These are phyloP conservation scores for Brachyhypopomus gauderio DNA, from an alignment of 2,113 vertebrate genomes.

Conservation along the genomic window DNA sequence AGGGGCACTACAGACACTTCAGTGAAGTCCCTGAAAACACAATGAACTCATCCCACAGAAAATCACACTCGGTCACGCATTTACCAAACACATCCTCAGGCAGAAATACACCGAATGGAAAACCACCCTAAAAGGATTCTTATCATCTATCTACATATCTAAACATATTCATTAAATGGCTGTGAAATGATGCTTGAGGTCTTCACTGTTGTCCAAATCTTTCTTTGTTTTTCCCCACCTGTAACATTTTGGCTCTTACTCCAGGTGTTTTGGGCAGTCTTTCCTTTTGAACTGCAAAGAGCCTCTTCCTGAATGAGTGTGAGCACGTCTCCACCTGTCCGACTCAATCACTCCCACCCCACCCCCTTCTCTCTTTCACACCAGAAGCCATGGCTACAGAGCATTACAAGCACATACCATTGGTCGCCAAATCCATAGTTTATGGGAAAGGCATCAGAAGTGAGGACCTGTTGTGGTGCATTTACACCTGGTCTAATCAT, in stretches of 20 bases:
- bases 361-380: slow-evolving; percentile 48
- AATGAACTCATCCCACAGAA: too few species aligned
- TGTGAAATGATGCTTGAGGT: too few species aligned
- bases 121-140: slow-evolving; percentile 1
- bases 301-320: slow-evolving; percentile 64
- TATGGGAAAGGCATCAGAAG: slow-evolving; percentile 26
- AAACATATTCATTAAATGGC: too few species aligned
- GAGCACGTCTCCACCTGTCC: slow-evolving; percentile 61
- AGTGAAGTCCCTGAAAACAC: background rate
- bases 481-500: slow-evolving; percentile 48
- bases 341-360: slow-evolving; percentile 50
- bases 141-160: background rate
- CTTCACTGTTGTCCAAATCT: slow-evolving; percentile 43
- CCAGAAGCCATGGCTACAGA: slow-evolving; percentile 25
- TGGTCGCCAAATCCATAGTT: slow-evolving; percentile 27
- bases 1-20: background rate
- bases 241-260: slow-evolving; percentile 57
- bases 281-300: slow-evolving; percentile 72
- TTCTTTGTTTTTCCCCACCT: slow-evolving; percentile 30
- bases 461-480: slow-evolving; percentile 26
- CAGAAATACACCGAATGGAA: background rate
- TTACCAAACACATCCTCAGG: background rate
- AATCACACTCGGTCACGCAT: too few species aligned
- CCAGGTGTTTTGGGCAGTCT: slow-evolving; percentile 67
- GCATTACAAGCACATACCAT: slow-evolving; percentile 27